phyloP scores from a whole-genome alignment of 2,113 vertebrate genomes.

The Cercocebus atys region DNA sequence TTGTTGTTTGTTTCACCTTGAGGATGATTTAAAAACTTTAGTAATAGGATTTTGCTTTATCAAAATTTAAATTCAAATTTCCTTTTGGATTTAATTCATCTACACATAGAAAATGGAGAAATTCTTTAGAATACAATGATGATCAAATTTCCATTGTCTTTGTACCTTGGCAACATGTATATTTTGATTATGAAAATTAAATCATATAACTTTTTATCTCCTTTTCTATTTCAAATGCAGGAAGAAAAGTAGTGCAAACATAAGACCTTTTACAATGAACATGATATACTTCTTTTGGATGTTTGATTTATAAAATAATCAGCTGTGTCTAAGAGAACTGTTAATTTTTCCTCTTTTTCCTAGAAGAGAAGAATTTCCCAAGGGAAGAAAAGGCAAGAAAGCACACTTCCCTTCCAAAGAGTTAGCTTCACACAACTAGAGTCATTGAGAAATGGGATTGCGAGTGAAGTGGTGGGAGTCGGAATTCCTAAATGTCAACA shows the following conservation, averaged over 20 bases:
- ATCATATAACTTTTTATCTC: neutral
- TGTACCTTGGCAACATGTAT: neutral
- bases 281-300: neutral
- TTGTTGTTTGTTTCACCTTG: neutral
- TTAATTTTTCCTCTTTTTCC: neutral
- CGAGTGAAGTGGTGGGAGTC: neutral
- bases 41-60: conserved; percentile 1
- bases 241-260: neutral
- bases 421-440: neutral
- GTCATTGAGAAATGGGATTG: neutral
- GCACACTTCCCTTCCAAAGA: neutral
- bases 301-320: neutral
- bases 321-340: neutral
- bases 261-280: neutral
- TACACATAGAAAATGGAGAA: neutral
- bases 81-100: conserved; percentile 15
- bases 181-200: conserved; percentile 24
- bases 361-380: neutral
- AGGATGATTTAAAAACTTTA: neutral
- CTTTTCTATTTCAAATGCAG: conserved; percentile 24
- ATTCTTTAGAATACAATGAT: neutral
- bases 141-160: neutral
- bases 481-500: neutral
- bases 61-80: conserved; percentile 30
- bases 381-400: neutral